These are phyloP conservation scores for Aphrophora alni DNA, from an alignment of 2,888 invertebrate genomes.

Conservation along the genomic window DNA sequence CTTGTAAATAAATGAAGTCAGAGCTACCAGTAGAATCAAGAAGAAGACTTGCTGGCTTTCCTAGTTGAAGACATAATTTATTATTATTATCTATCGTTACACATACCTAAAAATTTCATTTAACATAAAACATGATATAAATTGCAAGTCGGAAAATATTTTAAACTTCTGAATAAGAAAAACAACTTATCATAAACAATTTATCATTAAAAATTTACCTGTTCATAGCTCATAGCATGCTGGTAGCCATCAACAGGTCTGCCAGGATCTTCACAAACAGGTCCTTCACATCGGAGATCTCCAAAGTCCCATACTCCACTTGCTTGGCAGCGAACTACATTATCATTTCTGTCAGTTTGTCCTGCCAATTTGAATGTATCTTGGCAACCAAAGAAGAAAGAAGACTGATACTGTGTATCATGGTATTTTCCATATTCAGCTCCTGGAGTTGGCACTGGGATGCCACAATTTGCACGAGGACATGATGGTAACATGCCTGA, in stretches of 20 bases:
- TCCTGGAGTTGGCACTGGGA: constrained; percentile 89
- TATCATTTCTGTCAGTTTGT: constrained; percentile 89
- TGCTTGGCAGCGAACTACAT: constrained; percentile 88
- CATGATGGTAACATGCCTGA: constrained; percentile 87
- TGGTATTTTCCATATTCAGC: constrained; percentile 89
- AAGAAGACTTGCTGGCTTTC: no score
- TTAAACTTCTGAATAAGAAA: not conserved
- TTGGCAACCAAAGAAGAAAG: constrained; percentile 95
- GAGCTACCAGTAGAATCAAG: no score
- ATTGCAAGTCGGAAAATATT: no score
- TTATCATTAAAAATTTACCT: constrained; percentile 54
- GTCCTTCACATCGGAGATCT: constrained; percentile 93
- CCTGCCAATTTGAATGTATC: constrained; percentile 94
- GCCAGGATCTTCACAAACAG: constrained; percentile 95
- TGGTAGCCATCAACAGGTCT: constrained; percentile 92
- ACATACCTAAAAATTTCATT: no score
- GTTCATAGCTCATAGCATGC: constrained; percentile 61
- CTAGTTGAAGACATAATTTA: no score
- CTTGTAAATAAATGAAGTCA: no score
- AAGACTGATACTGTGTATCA: constrained; percentile 90
- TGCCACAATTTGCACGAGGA: constrained; percentile 89
- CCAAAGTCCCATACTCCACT: constrained; percentile 98
- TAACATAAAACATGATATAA: no score
- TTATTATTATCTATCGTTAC: no score
- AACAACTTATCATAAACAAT: not conserved